Conservation (phyloP, 1,140 invertebrate species). For the Paramacrobiotus metropolitanus region DNA sequence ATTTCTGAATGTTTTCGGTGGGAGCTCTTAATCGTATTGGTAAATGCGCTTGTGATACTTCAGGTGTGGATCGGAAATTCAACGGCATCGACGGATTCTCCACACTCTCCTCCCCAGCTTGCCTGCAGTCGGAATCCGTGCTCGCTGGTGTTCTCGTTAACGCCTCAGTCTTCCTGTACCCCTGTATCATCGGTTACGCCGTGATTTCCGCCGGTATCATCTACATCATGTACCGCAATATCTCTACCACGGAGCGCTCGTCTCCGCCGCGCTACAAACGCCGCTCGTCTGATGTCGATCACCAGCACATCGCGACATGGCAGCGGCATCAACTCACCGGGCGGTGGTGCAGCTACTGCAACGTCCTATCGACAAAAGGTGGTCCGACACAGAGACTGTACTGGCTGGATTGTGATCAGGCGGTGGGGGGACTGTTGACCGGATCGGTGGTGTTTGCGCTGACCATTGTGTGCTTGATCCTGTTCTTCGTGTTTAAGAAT, state of each 20-base stretch:
- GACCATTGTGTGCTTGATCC: slow-evolving; percentile 75
- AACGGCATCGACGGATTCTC: not conserved
- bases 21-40: too few species aligned
- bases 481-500: slow-evolving; percentile 71
- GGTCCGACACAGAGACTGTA: not conserved
- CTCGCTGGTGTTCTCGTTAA: not conserved
- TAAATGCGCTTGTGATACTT: too few species aligned
- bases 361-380: too few species aligned
- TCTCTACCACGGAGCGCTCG: not conserved
- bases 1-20: too few species aligned
- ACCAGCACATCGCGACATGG: not conserved
- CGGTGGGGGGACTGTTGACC: slow-evolving; percentile 70
- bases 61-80: too few species aligned
- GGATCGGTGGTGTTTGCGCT: slow-evolving; percentile 72
- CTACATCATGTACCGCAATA: not conserved
- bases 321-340: not conserved
- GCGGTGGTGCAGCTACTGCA: not conserved
- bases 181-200: not conserved
- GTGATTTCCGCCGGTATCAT: not conserved
- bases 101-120: not conserved
- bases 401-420: slow-evolving; percentile 46
- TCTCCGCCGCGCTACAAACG: not conserved
- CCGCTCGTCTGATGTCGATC: not conserved
- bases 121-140: not conserved
- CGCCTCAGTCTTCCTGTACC: not conserved